These are phyloP conservation scores for Lumbricus terrestris DNA, from an alignment of 2,888 invertebrate genomes.

Conservation along the genomic window DNA sequence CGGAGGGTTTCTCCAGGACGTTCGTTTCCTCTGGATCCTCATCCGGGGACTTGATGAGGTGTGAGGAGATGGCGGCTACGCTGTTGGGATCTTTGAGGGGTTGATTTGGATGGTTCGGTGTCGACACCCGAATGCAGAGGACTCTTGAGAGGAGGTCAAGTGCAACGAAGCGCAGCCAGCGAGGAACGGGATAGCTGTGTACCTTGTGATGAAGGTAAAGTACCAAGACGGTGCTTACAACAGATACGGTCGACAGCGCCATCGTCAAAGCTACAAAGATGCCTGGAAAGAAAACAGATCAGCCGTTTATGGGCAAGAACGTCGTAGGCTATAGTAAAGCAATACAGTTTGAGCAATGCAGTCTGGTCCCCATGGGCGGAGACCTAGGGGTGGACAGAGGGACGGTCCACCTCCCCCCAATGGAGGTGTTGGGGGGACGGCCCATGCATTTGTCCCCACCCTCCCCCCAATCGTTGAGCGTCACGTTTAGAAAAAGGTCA, in stretches of 20 bases:
- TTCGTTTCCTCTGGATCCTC: not conserved
- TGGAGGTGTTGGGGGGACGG: too few relatives aligned
- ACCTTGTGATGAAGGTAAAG: conserved; percentile 30
- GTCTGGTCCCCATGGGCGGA: too few relatives aligned
- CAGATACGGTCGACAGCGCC: conserved; percentile 31
- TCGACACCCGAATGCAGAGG: conserved; percentile 25
- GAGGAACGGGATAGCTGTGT: conserved; percentile 8
- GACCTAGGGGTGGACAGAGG: too few relatives aligned
- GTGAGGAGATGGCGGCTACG: not conserved
- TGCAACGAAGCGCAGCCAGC: conserved; percentile 21
- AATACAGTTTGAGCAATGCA: too few relatives aligned
- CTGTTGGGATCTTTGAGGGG: not conserved
- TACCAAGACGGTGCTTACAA: conserved; percentile 26
- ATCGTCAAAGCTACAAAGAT: conserved; percentile 29
- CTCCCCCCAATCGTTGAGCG: too few relatives aligned
- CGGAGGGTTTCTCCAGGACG: not conserved
- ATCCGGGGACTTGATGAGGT: not conserved
- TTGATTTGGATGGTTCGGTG: not conserved
- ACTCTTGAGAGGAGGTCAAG: conserved; percentile 25
- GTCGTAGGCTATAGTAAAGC: not conserved
- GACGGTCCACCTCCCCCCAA: too few relatives aligned
- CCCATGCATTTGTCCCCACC: too few relatives aligned
- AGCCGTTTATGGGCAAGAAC: not conserved
- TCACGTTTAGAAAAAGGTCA: too few relatives aligned
- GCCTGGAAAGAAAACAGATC: conserved; percentile 19